Base-by-base conservation (phyloP, 2,888 invertebrate genomes). In the Baronia brevicornis region DNA sequence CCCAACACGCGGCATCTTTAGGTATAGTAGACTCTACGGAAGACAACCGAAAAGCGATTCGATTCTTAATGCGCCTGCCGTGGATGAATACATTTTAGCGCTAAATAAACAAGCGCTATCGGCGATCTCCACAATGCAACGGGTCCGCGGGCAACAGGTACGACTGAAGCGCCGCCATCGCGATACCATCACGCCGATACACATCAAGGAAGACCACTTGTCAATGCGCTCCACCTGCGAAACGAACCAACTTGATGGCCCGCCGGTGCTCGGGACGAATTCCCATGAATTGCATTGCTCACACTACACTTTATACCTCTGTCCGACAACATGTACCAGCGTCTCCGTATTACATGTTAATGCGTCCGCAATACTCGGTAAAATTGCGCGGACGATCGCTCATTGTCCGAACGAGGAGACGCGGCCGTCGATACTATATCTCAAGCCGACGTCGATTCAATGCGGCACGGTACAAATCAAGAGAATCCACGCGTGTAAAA, bases 171-270 rank as follows among this genome's bases (percentile, higher is more conserved):
- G 78, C 79, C 79, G 80, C 71, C 54, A 48, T 54, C 54, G 51
- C 65, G 80, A 80, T 80, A 80, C 69, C 73, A 82, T 80, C 82
- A 79, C 75, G 54, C 74, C 73, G 82, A 82, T 84, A 82, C 55
- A 65, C 69, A 84, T 84, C 82, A 78, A 80, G 82, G 82, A 82
- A 82, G 82, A 79, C 82, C 74, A 79, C 67, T 77, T 79, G 82
- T 84, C 82, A 80, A 80, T 82, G 80, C 80, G 77, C 72, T 74
- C 80, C 80, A 82, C 78, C 73, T 77, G 80, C 67, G 58, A 63
- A 54, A 60, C 59, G 54, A 59, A 34, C 51, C 43, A 45, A 64
- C 70, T 69, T 75, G 78, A 79, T 73, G 75, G 68, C 54, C 68
- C 63, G 73, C 75, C 74, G 48, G 48, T 44, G 60, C 49, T 52